Conservation (phyloP, 1,140 invertebrate species). For the Pogonomyrmex californicus region DNA sequence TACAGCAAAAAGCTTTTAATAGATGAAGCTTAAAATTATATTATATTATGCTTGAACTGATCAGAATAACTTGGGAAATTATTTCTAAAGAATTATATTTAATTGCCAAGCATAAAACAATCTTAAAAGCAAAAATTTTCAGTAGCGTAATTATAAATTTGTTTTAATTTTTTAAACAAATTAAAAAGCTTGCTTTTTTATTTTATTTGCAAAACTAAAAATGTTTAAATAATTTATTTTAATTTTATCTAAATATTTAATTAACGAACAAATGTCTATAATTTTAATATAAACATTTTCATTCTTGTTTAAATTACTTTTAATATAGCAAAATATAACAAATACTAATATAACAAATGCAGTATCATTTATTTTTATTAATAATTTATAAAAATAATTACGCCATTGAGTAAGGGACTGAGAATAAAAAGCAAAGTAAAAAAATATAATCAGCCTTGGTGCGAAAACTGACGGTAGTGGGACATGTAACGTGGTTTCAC, state of each 20-base stretch:
- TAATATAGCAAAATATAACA: background rate
- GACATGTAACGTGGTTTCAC: constrained; percentile 87
- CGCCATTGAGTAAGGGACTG: constrained; percentile 71
- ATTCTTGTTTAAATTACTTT: constrained; percentile 6
- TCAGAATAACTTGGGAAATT: constrained; percentile 6
- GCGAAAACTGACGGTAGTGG: constrained; percentile 87
- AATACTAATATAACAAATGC: too few species aligned
- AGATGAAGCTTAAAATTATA: constrained; percentile 50
- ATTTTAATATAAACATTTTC: background rate
- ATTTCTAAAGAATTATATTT: constrained; percentile 33
- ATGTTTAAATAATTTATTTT: background rate
- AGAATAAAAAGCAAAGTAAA: constrained; percentile 77
- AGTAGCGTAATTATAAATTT: constrained; percentile 34
- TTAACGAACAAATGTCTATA: background rate
- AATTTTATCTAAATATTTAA: background rate
- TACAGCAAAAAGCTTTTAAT: constrained; percentile 18
- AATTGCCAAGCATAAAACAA: constrained; percentile 34
- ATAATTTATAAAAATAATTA: constrained; percentile 27
- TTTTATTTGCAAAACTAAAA: background rate
- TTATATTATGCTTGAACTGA: constrained; percentile 67
- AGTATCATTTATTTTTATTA: too few species aligned
- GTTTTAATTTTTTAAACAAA: background rate
- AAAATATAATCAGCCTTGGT: constrained; percentile 85
- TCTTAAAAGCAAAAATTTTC: constrained; percentile 19
- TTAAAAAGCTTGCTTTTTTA: background rate